These are phyloP conservation scores for Drosophila macrothrix DNA, from an alignment of 2,888 invertebrate species.

Conservation along the genomic window DNA sequence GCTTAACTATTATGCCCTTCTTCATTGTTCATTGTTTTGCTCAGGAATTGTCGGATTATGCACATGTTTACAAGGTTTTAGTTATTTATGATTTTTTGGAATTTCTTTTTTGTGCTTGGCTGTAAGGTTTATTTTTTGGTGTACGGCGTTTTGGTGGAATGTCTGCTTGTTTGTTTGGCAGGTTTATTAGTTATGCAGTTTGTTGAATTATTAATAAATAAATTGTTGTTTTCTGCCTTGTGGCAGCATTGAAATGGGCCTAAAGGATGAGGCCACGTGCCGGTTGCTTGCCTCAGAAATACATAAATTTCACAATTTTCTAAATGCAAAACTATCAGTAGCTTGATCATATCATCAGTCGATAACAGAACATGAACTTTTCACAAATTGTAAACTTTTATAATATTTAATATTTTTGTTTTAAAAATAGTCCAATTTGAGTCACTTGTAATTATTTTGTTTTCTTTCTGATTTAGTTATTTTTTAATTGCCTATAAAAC, in stretches of 20 bases:
- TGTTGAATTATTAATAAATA: constrained; percentile 73
- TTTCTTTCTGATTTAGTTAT: not conserved
- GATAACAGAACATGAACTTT: not conserved
- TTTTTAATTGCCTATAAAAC: constrained; percentile 6
- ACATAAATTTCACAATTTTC: constrained; percentile 5
- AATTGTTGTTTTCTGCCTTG: constrained; percentile 42
- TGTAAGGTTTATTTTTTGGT: constrained; percentile 14
- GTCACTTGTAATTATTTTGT: not conserved
- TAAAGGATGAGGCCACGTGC: constrained; percentile 16
- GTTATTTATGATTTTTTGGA: constrained; percentile 74
- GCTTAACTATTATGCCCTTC: constrained; percentile 42
- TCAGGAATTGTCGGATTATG: constrained; percentile 63
- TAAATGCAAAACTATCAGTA: not conserved
- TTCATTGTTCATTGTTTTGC: constrained; percentile 38
- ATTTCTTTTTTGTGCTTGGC: constrained; percentile 30
- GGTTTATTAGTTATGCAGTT: constrained; percentile 77
- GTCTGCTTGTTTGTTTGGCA: constrained; percentile 51
- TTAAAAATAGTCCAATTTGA: not conserved
- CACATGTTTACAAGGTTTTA: constrained; percentile 77
- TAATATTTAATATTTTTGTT: not conserved
- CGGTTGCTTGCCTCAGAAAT: not conserved
- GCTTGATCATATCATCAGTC: not conserved
- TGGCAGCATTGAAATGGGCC: constrained; percentile 17
- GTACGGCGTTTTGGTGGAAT: not conserved
- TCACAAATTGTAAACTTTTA: not conserved